Conservation (phyloP, 2,113 vertebrate species). For the Apodemus sylvaticus region DNA sequence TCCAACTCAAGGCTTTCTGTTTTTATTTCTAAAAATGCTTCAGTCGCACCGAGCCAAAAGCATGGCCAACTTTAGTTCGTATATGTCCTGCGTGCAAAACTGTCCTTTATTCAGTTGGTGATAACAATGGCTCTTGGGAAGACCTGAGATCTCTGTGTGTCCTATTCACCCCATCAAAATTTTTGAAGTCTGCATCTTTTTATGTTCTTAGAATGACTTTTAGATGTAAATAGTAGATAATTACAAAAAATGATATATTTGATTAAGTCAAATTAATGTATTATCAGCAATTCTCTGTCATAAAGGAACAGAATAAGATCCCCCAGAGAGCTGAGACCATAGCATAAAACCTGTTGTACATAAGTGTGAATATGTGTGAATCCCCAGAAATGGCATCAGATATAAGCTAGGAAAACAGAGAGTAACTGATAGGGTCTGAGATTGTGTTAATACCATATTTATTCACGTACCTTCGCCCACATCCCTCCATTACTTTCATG, state of each 20-base stretch:
- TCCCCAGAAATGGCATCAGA: background rate
- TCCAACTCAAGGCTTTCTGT: background rate
- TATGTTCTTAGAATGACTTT: background rate
- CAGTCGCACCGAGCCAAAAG: background rate
- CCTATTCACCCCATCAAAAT: background rate
- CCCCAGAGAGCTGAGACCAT: background rate
- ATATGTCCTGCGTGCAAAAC: background rate
- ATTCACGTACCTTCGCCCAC: conserved; percentile 7
- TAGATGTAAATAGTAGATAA: background rate
- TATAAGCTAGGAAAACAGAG: conserved; percentile 5
- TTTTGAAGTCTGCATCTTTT: background rate
- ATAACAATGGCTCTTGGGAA: background rate
- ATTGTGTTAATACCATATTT: conserved; percentile 6
- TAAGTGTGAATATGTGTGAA: background rate
- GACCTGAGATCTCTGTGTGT: background rate
- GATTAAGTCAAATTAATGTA: background rate
- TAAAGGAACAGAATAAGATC: background rate
- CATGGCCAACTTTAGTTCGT: background rate
- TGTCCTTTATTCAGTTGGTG: background rate
- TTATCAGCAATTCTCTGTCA: background rate
- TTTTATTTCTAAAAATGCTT: background rate
- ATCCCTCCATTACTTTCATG: conserved; percentile 31
- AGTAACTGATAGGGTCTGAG: conserved; percentile 6
- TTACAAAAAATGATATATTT: background rate
- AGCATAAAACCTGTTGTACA: background rate